phyloP scores from a whole-genome alignment of 2,113 vertebrate species.

The Bos javanicus region DNA sequence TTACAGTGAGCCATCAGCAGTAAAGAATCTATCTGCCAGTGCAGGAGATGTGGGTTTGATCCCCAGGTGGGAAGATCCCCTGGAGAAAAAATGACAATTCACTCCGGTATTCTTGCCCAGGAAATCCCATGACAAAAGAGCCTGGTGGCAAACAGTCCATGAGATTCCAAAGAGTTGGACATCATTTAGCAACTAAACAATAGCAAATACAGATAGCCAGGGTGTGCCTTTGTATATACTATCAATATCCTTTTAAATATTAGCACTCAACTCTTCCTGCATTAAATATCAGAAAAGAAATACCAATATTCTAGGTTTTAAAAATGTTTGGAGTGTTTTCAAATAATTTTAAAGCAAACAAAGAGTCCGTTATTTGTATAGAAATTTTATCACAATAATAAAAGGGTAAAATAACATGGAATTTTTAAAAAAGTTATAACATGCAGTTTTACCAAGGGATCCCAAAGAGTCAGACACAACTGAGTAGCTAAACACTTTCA shows the following conservation, averaged over 20 bases:
- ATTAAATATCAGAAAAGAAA: background rate
- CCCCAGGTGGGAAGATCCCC: background rate
- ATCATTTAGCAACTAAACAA: background rate
- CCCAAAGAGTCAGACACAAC: background rate
- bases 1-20: background rate
- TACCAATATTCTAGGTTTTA: background rate
- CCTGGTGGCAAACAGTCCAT: background rate
- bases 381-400: background rate
- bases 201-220: background rate
- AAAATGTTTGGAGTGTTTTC: background rate
- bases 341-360: background rate
- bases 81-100: background rate
- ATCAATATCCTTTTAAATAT: background rate
- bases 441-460: background rate
- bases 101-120: background rate
- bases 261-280: background rate
- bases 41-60: background rate
- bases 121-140: background rate
- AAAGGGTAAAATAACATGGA: background rate
- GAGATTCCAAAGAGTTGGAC: background rate
- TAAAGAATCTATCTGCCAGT: background rate
- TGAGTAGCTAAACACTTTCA: background rate
- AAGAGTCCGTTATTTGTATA: background rate
- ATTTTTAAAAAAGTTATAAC: background rate
- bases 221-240: background rate